phyloP scores from a whole-genome alignment of 2,888 invertebrate species.

The Cataglyphis rosenhaueri region DNA sequence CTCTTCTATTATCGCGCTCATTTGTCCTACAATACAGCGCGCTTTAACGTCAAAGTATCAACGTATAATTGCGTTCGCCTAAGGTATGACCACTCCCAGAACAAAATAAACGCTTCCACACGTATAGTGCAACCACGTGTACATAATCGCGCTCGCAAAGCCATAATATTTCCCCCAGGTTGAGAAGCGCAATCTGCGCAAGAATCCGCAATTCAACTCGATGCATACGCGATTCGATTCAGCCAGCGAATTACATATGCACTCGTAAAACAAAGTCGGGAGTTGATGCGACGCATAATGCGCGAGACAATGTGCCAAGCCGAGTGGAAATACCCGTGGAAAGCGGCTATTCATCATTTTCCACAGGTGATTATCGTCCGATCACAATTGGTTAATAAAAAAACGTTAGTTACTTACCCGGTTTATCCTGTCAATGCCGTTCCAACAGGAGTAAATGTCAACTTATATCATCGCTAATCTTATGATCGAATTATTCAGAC shows the following conservation, averaged over 20 bases:
- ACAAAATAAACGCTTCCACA: slow-evolving; percentile 36
- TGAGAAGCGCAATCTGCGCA: neutral
- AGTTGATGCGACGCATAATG: neutral
- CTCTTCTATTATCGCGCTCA: neutral
- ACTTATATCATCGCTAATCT: slow-evolving; percentile 16
- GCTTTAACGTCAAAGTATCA: slow-evolving; percentile 24
- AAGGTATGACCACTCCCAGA: slow-evolving; percentile 54
- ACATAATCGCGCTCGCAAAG: slow-evolving; percentile 24
- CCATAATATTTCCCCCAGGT: slow-evolving; percentile 41
- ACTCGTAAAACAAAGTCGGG: neutral
- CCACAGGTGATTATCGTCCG: slow-evolving; percentile 8
- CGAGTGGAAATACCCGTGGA: neutral
- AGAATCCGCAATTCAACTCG: slow-evolving; percentile 15
- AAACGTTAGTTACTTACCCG: slow-evolving; percentile 21
- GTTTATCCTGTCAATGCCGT: neutral
- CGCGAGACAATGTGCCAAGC: neutral
- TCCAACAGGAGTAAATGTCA: slow-evolving; percentile 27
- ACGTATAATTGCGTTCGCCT: slow-evolving; percentile 44
- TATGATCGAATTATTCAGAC: neutral
- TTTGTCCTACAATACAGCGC: neutral
- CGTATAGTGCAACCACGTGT: slow-evolving; percentile 5
- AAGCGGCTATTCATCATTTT: slow-evolving; percentile 38
- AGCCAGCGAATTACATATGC: slow-evolving; percentile 17
- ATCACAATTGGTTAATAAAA: neutral
- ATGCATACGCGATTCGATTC: slow-evolving; percentile 27